phyloP scores from a whole-genome alignment of 2,888 invertebrate genomes.

The Phengaris alcon region DNA sequence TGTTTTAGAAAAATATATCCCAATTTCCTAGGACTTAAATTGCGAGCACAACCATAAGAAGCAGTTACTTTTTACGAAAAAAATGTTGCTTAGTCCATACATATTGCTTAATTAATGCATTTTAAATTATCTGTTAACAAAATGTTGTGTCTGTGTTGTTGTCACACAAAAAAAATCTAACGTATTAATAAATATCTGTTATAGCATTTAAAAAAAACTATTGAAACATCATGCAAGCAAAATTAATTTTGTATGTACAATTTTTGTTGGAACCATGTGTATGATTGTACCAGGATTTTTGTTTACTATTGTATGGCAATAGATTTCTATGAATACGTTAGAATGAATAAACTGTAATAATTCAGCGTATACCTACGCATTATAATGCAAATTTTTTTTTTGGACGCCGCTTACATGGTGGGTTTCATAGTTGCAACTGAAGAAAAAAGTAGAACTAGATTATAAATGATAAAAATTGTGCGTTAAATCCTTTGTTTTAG shows the following conservation, averaged over 20 bases:
- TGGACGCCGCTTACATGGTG: conserved; percentile 79
- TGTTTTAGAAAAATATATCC: not conserved
- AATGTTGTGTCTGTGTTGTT: too few relatives aligned
- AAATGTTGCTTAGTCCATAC: too few relatives aligned
- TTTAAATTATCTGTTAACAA: too few relatives aligned
- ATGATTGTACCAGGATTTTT: not conserved
- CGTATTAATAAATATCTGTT: too few relatives aligned
- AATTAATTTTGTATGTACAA: too few relatives aligned
- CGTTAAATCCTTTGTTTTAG: conserved; percentile 40
- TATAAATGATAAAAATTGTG: conserved; percentile 73
- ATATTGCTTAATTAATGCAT: too few relatives aligned
- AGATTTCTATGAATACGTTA: not conserved
- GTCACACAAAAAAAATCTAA: too few relatives aligned
- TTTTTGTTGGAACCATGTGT: too few relatives aligned
- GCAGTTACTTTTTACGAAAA: too few relatives aligned
- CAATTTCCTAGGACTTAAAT: not conserved
- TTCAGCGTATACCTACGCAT: conserved; percentile 20
- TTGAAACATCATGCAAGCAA: too few relatives aligned
- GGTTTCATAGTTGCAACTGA: conserved; percentile 74
- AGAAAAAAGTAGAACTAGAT: conserved; percentile 80
- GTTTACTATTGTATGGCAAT: not conserved
- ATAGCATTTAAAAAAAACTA: too few relatives aligned
- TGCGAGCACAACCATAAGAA: not conserved
- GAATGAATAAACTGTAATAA: not conserved
- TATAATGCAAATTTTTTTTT: conserved; percentile 53